Base-by-base conservation (phyloP, 1,140 invertebrate genomes). In the Dermatophagoides farinae region DNA sequence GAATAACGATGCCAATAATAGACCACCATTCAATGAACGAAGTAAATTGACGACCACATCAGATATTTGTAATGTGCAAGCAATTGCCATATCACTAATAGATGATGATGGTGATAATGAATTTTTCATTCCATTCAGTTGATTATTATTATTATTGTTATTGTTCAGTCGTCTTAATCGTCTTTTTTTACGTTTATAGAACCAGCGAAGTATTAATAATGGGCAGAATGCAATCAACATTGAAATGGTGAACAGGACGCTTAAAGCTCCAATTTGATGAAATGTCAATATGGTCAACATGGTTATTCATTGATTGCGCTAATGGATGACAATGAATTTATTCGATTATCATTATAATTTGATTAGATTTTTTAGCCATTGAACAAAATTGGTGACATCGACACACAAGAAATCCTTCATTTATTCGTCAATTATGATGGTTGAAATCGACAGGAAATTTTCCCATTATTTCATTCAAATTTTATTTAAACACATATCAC, bases 1-100 rank as follows among this genome's bases (percentile, higher is more conserved):
- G 22, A 60, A 60, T 12, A 60, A 25, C 10, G 43, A 5, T 4
- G 43, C 58, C n/a, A 60, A 39, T 16, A 60, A 25, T 16, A 60
- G 58, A 12, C 58, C 58, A 22, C 44, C 25, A 23, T 50, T 23
- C 10, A 60, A 43, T 11, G 58, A 60, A 12, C 58, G 58, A n/a
- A 60, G 50, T 44, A 51, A 49, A 20, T 60, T 44, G 16, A 49
- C 14, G 14, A 50, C 10, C 16, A 60, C 52, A 6, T 22, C 22
- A 20, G 41, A 44, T 20, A 60, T 11, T 4, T 18, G 6, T 18
- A 49, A 16, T 12, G 43, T 50, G 8, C 6, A 38, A n/a, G 53
- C 38, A 12, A 55, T 12, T 14, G 53, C 53, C 38, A 38, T 6
- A 12, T 55, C 53, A 23, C 46, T 23, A 20, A 23, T 23, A 47